A percentile compares a stretch with the other conserved stretches of the same genome.
Conservation (phyloP, 2,888 invertebrate species). For the Rapana venosa region DNA sequence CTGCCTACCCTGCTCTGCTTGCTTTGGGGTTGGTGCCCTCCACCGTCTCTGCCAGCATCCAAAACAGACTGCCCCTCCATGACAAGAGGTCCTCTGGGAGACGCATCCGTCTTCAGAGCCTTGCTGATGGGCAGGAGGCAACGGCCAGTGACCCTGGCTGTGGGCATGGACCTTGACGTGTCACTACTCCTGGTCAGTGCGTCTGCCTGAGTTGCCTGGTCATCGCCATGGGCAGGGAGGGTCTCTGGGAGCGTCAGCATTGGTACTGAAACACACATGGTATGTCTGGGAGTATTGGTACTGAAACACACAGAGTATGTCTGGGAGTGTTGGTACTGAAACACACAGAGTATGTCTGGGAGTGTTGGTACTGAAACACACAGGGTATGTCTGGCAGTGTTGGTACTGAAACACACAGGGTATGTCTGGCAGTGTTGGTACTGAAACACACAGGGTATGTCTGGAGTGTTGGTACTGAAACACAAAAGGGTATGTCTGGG, state of each 20-base stretch:
- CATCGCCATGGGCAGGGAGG: not conserved
- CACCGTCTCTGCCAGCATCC: not conserved
- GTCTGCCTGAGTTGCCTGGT: not conserved
- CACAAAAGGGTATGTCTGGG: too few species aligned
- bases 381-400: too few species aligned
- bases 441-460: too few species aligned
- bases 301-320: too few species aligned
- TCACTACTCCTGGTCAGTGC: not conserved
- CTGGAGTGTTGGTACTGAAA: too few species aligned
- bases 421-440: too few species aligned
- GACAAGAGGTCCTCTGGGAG: slow-evolving; percentile 28
- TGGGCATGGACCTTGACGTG: not conserved
- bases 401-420: too few species aligned
- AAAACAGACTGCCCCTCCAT: slow-evolving; percentile 22
- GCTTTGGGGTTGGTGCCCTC: not conserved
- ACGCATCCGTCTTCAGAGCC: not conserved
- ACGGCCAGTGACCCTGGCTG: not conserved
- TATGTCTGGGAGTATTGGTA: too few species aligned
- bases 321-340: too few species aligned
- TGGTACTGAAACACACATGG: not conserved
- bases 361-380: too few species aligned
- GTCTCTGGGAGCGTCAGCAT: not conserved
- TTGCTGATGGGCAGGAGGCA: slow-evolving; percentile 31
- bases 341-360: too few species aligned
- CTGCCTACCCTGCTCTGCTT: not conserved